Percentiles rank a stretch among this genome's conserved stretches.
Conservation (phyloP, 2,113 vertebrate genomes). For the Monopterus albus region DNA sequence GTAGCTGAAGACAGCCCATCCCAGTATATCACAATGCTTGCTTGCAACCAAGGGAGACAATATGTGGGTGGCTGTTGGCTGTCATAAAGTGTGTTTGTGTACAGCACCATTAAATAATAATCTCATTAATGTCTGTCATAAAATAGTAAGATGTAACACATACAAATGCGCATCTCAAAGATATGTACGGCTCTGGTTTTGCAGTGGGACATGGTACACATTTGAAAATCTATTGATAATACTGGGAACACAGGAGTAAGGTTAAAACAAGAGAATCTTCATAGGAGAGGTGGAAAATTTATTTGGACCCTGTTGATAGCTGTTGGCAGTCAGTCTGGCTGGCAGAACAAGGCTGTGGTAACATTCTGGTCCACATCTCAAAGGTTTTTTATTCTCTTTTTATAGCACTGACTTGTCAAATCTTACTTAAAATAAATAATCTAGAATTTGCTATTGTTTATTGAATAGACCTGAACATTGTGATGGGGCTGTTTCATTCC, state of each 20-base stretch:
- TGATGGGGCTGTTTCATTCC: not conserved
- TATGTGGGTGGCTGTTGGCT: constrained; percentile 60
- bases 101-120: constrained; percentile 60
- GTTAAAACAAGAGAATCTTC: constrained; percentile 61
- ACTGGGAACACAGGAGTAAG: constrained; percentile 17
- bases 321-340: constrained; percentile 31
- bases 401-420: constrained; percentile 5
- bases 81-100: constrained; percentile 56
- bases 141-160: constrained; percentile 58
- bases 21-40: constrained; percentile 29
- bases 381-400: constrained; percentile 26
- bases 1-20: constrained; percentile 14
- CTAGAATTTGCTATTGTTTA: not conserved
- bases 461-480: not conserved
- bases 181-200: constrained; percentile 5
- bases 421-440: constrained; percentile 31
- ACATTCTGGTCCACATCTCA: constrained; percentile 44
- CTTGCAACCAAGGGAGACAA: constrained; percentile 43
- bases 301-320: constrained; percentile 57
- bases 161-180: constrained; percentile 35
- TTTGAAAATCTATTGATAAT: constrained; percentile 43
- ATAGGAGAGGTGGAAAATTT: constrained; percentile 63
- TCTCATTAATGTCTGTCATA: constrained; percentile 64
- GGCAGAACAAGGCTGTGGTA: constrained; percentile 38
- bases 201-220: not conserved